Percentiles rank a stretch among this genome's conserved stretches.
phyloP scores from a whole-genome alignment of 2,797 vertebrate species.

The Capromys pilorides region DNA sequence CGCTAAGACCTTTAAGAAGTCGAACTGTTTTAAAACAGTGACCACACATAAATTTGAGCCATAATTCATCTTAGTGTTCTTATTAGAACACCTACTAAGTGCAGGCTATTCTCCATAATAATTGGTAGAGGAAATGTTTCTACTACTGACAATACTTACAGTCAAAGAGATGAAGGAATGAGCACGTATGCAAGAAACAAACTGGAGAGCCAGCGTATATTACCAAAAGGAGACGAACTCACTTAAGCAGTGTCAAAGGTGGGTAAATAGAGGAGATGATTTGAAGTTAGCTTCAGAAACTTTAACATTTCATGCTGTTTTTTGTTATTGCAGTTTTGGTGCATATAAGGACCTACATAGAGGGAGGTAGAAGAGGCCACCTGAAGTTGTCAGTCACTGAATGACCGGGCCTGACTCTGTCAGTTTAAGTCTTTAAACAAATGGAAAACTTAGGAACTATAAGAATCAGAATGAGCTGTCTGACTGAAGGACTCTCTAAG shows the following conservation, averaged over 20 bases:
- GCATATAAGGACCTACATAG: not conserved
- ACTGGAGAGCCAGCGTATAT: not conserved
- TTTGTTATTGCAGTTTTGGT: slow-evolving; percentile 14
- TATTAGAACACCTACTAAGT: not conserved
- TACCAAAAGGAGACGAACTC: not conserved
- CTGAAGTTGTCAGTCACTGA: not conserved
- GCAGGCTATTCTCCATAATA: not conserved
- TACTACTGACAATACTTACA: not conserved
- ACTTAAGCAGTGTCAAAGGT: not conserved
- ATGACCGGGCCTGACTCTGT: not conserved
- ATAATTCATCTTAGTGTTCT: slow-evolving; percentile 20
- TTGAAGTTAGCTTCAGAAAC: not conserved
- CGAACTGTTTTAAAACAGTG: slow-evolving; percentile 34
- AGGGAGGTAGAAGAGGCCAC: not conserved
- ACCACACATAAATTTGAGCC: not conserved
- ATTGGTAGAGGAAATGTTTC: not conserved
- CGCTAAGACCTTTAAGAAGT: not conserved
- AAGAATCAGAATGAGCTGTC: not conserved
- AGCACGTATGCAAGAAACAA: not conserved
- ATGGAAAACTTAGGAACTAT: not conserved
- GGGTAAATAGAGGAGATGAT: not conserved
- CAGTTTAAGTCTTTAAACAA: not conserved
- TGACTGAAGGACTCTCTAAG: not conserved
- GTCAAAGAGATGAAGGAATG: not conserved
- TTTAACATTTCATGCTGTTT: not conserved